Evolutionary conservation across 2,888 invertebrate species (phyloP).

Genomic region (Leptinotarsa juncta): DNA sequence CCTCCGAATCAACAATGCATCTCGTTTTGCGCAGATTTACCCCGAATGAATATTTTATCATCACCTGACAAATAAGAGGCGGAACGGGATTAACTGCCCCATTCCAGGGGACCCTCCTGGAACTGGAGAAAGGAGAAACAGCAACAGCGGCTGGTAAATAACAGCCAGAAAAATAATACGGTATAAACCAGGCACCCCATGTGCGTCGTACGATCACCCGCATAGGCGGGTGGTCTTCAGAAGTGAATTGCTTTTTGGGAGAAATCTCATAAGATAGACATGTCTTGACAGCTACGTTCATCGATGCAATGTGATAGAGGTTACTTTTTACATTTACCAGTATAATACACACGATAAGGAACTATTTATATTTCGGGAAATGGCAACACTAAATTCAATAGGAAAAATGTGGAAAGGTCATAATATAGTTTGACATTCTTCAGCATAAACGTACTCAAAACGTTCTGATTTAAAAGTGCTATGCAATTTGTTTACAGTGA

Average conservation of each 20-base stretch:
- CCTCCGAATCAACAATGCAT: not conserved
- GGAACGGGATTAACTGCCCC: not conserved
- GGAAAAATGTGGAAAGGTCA: too few relatives aligned
- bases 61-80: not conserved
- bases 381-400: too few relatives aligned
- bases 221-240: not conserved
- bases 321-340: not conserved
- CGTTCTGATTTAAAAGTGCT: too few relatives aligned
- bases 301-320: not conserved
- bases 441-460: too few relatives aligned
- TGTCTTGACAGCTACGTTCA: not conserved
- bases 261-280: not conserved
- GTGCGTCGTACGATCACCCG: not conserved
- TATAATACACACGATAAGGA: too few relatives aligned
- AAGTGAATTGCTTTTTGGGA: not conserved
- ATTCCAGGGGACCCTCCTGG: not conserved
- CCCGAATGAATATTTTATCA: constrained; percentile 5
- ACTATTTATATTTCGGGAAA: too few relatives aligned
- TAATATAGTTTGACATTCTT: too few relatives aligned
- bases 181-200: constrained; percentile 18
- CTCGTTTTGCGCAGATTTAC: not conserved
- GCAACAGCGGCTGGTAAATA: constrained; percentile 23
- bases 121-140: constrained; percentile 1
- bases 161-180: constrained; percentile 20
- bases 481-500: too few relatives aligned